Base-by-base conservation (phyloP, 2,888 invertebrate genomes). In the Automeris io region DNA sequence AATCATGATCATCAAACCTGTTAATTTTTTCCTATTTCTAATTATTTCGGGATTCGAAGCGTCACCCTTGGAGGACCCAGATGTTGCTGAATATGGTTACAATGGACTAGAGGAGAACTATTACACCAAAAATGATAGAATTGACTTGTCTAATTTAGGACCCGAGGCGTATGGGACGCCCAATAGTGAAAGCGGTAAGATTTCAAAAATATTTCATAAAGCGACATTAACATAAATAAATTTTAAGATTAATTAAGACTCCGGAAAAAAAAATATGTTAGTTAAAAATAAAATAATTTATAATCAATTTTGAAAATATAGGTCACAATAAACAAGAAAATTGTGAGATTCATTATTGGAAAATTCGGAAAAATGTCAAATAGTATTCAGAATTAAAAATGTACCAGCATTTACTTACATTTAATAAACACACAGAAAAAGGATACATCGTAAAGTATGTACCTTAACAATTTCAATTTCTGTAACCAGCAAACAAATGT, bases 91-190 rank as follows among this genome's bases (percentile, higher is more conserved):
- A 2, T 52, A 58, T 16, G 41, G 59, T 7, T 49, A 56, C 2
- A 67, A 59, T 21, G 67, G 70, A 22, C 45, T 54, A 22, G 57
- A 58, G 21, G 67, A 66, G 4, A 74, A 74, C 35, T 54, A 42
- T 16, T 63, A 74, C 22, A 72, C 69, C 11, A 67, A 41, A 16
- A 65, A 63, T 43, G 74, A 81, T 41, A 48, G 57, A 2, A 89
- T 90, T 21, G 90, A 91, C 59, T 59, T 91, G 35, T 87, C 88
- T 1, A 78, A 81, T 48, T 78, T 89, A 47, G 90, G 90, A 2
- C 71, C 81, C 1, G 77, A 85, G 19, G 73, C 90, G 4, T 91
- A 74, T 55, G 90, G 90, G n/a, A 42, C 56, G 3, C 91, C 91
- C 0, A 88, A 81, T 24, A 76, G 74, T 37, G 72, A 75, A 41